phyloP scores from a whole-genome alignment of 2,113 vertebrate species.

The Perca flavescens region DNA sequence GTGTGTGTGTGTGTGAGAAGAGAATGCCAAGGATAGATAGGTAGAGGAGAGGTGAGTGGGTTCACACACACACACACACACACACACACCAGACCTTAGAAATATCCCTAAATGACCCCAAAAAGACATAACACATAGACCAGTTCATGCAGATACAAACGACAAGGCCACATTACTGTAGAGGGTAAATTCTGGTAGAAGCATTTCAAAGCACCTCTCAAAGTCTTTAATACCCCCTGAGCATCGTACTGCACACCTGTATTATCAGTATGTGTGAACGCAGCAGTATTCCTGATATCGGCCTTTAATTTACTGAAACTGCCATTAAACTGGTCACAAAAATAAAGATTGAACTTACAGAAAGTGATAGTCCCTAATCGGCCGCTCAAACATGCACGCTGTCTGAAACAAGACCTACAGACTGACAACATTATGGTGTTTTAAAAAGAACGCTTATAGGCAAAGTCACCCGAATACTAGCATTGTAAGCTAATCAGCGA shows the following conservation, averaged over 20 bases:
- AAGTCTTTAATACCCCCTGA: not conserved
- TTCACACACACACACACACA: constrained; percentile 22
- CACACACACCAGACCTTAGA: not conserved
- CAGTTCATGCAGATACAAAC: not conserved
- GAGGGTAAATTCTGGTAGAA: not conserved
- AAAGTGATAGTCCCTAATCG: no score
- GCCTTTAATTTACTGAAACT: no score
- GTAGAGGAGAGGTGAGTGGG: constrained; percentile 41
- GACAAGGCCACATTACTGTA: not conserved
- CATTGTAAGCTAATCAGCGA: no score
- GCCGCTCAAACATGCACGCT: no score
- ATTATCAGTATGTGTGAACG: not conserved
- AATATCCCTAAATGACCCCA: not conserved
- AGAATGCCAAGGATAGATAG: constrained; percentile 48
- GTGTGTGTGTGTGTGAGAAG: constrained; percentile 33
- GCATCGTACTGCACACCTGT: not conserved
- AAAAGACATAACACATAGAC: not conserved
- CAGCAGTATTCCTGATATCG: not conserved
- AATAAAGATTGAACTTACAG: no score
- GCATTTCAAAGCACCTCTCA: not conserved
- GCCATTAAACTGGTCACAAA: no score
- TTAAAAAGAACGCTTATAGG: no score
- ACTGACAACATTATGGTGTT: no score
- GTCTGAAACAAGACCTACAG: no score
- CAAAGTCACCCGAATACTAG: no score